These are phyloP conservation scores for Panzeria rudis DNA, from an alignment of 2,888 invertebrate genomes.

Conservation along the genomic window DNA sequence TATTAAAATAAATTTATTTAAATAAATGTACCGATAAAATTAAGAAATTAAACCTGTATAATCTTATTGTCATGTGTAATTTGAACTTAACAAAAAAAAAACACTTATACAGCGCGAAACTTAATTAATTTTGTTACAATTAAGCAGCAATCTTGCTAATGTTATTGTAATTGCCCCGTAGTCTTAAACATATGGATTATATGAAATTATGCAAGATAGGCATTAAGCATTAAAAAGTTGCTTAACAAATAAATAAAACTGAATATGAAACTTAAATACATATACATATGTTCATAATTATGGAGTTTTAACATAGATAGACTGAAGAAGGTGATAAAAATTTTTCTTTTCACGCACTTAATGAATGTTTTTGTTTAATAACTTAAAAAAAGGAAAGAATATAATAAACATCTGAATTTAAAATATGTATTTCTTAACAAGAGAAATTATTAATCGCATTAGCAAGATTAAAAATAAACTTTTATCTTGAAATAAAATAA, in stretches of 20 bases:
- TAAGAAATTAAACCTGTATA: neutral
- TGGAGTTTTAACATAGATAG: no score
- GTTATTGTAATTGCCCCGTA: neutral
- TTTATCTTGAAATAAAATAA: neutral
- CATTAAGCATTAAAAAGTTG: neutral
- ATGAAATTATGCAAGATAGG: slow-evolving; percentile 21
- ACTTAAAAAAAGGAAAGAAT: neutral
- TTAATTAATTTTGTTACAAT: neutral
- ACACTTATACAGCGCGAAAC: no score
- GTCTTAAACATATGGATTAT: neutral
- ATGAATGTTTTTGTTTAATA: neutral
- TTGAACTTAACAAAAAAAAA: neutral
- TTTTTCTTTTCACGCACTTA: no score
- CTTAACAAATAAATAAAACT: no score
- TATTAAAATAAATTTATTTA: no score
- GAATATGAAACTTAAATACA: no score
- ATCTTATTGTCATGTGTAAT: neutral
- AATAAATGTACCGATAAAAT: no score
- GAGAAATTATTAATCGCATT: neutral
- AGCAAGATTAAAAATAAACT: neutral
- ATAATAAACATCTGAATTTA: neutral
- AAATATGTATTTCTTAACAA: neutral
- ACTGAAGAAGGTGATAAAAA: no score
- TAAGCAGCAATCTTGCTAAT: slow-evolving; percentile 3
- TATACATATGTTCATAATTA: no score